Evolutionary conservation across 2,888 invertebrate species (phyloP).

Genomic region (Yponomeuta evonymella): DNA sequence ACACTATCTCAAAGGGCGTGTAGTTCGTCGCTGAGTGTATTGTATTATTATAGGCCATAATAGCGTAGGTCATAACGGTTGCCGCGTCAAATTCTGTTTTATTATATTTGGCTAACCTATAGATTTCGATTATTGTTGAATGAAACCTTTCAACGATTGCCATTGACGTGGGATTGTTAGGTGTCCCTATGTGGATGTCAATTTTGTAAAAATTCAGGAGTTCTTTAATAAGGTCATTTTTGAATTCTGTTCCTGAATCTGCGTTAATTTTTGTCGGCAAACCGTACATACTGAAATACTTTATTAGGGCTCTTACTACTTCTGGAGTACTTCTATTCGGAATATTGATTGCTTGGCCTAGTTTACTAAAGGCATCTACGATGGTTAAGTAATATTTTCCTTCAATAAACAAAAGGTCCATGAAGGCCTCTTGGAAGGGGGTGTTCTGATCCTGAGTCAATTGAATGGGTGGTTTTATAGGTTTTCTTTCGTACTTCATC

Average conservation of each 20-base stretch:
- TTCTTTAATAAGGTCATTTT: slow-evolving; percentile 28
- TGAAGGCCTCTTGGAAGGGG: slow-evolving; percentile 8
- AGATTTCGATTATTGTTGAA: slow-evolving; percentile 28
- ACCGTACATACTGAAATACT: slow-evolving; percentile 29
- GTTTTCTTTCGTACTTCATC: slow-evolving; percentile 25
- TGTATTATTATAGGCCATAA: slow-evolving; percentile 23
- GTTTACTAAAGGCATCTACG: slow-evolving; percentile 30
- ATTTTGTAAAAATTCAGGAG: slow-evolving; percentile 25
- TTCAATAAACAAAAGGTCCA: slow-evolving; percentile 15
- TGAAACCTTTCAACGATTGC: slow-evolving; percentile 29
- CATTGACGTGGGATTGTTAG: slow-evolving; percentile 14
- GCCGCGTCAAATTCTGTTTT: slow-evolving; percentile 22
- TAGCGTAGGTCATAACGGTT: slow-evolving; percentile 19
- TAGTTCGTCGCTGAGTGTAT: slow-evolving; percentile 22
- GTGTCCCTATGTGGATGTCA: slow-evolving; percentile 18
- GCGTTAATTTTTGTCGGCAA: slow-evolving; percentile 25
- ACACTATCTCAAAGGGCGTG: slow-evolving; percentile 24
- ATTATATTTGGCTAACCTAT: slow-evolving; percentile 30
- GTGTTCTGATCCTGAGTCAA: slow-evolving; percentile 27
- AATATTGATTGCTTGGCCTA: slow-evolving; percentile 29
- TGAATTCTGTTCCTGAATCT: slow-evolving; percentile 32
- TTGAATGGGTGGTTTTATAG: slow-evolving; percentile 27
- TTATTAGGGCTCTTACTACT: slow-evolving; percentile 28
- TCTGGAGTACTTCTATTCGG: slow-evolving; percentile 26
- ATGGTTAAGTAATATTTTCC: slow-evolving; percentile 22